Base-by-base conservation (phyloP, 2,888 invertebrate species). In the Idaea biselata region DNA sequence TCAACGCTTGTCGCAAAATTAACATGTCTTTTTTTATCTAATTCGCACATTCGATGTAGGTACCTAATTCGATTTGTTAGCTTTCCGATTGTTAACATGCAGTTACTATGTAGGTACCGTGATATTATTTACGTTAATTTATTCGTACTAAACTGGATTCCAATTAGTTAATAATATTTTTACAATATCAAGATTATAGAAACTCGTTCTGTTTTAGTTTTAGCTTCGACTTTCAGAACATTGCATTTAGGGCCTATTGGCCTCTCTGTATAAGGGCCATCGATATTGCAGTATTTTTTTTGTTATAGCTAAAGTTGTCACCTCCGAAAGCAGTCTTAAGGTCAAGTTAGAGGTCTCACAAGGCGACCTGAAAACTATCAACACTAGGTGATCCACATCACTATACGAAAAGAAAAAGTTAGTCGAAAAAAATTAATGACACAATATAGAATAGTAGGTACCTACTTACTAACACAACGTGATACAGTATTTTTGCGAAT, bases 401-500 rank as follows among this genome's bases (percentile, higher is more conserved):
- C n/a, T n/a, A n/a, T n/a, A n/a, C n/a, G n/a, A n/a, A n/a, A n/a
- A n/a, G n/a, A n/a, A n/a, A n/a, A n/a, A n/a, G n/a, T n/a, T n/a
- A n/a, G n/a, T n/a, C n/a, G n/a, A n/a, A n/a, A n/a, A n/a, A n/a
- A n/a, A n/a, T n/a, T n/a, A n/a, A n/a, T n/a, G n/a, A n/a, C n/a
- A n/a, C n/a, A n/a, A n/a, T n/a, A n/a, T n/a, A 44, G 11, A 44
- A 44, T 44, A 11, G 3, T 44, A 44, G 44, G 25, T 5, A 44
- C 3, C 3, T 44, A 44, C 44, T 1, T 44, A 44, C 44, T 11
- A 14, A 44, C 44, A 14, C 44, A 14, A 44, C 3, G 44, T 44
- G 44, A 44, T 14, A 44, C 44, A 44, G 11, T 44, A 44, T 44
- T 55, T 25, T 61, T 54, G 61, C 56, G 57, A 59, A 62, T 60